Evolutionary conservation across 2,797 vertebrate species (phyloP).

Genomic region (Characodon lateralis): DNA sequence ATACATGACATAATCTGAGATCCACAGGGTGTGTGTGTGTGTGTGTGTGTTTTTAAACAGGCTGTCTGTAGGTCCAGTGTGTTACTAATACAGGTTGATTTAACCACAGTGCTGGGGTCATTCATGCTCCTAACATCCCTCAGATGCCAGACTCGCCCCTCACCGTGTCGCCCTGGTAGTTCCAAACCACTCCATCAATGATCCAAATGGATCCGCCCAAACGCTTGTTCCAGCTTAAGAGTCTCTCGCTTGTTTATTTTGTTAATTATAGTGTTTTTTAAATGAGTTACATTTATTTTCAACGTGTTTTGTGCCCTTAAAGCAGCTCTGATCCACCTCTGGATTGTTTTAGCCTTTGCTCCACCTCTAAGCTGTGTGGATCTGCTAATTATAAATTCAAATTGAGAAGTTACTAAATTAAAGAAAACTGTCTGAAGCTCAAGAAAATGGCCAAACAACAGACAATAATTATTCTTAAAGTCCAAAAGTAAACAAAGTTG

Average conservation of each 20-base stretch:
- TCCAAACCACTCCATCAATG: slow-evolving; percentile 41
- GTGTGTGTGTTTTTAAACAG: slow-evolving; percentile 8
- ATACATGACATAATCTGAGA: background rate
- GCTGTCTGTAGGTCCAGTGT: slow-evolving; percentile 41
- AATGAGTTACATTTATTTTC: background rate
- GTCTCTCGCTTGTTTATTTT: background rate
- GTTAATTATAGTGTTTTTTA: background rate
- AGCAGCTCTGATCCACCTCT: background rate
- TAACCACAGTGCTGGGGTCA: slow-evolving; percentile 45
- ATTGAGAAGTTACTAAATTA: background rate
- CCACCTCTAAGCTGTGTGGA: too few species aligned
- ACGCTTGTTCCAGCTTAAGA: background rate
- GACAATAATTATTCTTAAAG: background rate
- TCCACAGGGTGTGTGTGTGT: background rate
- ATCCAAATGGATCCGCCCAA: background rate
- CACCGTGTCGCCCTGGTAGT: slow-evolving; percentile 59
- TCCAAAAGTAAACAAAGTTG: background rate
- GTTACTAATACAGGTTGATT: slow-evolving; percentile 61
- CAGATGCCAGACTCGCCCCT: slow-evolving; percentile 37
- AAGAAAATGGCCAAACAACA: background rate
- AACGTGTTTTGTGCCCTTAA: background rate
- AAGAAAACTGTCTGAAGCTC: too few species aligned
- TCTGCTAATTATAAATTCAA: background rate
- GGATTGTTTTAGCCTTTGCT: too few species aligned
- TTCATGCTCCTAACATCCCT: slow-evolving; percentile 50